Percentiles rank a stretch among this genome's conserved stretches.
Evolutionary conservation across 1,140 invertebrate species (phyloP).

Genomic region (Sycophila sp.): DNA sequence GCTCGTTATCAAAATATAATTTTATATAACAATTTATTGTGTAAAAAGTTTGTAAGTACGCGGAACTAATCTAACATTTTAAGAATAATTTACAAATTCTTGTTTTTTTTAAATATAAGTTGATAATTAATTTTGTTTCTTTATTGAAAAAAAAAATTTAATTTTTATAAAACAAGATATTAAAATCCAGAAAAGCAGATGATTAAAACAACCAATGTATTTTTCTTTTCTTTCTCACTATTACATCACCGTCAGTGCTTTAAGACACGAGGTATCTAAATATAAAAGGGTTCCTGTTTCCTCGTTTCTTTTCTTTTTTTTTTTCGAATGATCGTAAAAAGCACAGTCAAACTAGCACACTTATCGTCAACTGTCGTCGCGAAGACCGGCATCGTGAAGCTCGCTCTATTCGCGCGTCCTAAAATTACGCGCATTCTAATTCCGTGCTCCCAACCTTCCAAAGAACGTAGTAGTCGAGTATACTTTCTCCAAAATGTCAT

Average conservation of each 20-base stretch:
- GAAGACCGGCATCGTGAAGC: background rate
- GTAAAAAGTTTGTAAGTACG: too few species aligned
- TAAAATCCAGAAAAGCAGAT: too few species aligned
- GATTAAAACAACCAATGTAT: too few species aligned
- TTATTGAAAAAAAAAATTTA: too few species aligned
- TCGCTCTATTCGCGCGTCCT: slow-evolving; percentile 29
- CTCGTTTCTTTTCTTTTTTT: slow-evolving; percentile 8
- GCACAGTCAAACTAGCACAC: slow-evolving; percentile 5
- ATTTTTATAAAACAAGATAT: too few species aligned
- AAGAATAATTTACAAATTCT: too few species aligned
- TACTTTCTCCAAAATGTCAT: slow-evolving; percentile 36
- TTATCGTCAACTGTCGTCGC: slow-evolving; percentile 16
- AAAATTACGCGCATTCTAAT: slow-evolving; percentile 44
- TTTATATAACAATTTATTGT: too few species aligned
- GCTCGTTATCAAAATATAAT: too few species aligned
- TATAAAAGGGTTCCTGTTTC: background rate
- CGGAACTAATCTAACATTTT: too few species aligned
- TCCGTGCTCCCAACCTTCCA: slow-evolving; percentile 44
- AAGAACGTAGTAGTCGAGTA: slow-evolving; percentile 38
- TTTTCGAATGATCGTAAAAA: background rate
- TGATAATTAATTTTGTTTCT: too few species aligned
- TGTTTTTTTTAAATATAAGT: too few species aligned
- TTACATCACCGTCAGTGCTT: slow-evolving; percentile 21
- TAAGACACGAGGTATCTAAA: too few species aligned
- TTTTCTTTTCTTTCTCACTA: background rate